A percentile compares a stretch with the other conserved stretches of the same genome.
phyloP scores from a whole-genome alignment of 1,140 invertebrate species.

The Diachasma alloeum region DNA sequence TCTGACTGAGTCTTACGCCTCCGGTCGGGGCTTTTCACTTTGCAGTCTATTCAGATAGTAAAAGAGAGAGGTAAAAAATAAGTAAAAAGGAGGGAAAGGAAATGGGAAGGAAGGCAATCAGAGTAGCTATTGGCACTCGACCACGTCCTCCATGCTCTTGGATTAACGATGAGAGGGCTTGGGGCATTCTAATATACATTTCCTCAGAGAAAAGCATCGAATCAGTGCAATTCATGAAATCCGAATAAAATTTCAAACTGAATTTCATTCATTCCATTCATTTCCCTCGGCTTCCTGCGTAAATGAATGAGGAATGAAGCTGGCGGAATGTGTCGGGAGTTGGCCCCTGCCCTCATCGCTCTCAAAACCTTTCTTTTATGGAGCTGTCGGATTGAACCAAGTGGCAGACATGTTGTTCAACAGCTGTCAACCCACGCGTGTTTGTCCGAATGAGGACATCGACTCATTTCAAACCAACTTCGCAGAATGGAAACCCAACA shows the following conservation, averaged over 20 bases:
- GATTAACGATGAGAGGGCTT: constrained; percentile 14
- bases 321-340: too few species aligned
- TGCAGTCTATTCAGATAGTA: constrained; percentile 12
- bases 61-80: constrained; percentile 3
- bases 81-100: not conserved
- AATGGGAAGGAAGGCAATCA: constrained; percentile 14
- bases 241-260: not conserved
- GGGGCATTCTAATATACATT: constrained; percentile 8
- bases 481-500: too few species aligned
- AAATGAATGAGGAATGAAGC: not conserved
- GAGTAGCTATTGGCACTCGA: constrained; percentile 18
- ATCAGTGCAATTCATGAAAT: not conserved
- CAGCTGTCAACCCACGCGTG: too few species aligned
- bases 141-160: constrained; percentile 6
- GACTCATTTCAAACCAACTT: too few species aligned
- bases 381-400: not conserved
- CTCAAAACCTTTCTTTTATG: not conserved
- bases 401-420: too few species aligned
- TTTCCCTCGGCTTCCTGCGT: not conserved
- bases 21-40: constrained; percentile 16
- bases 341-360: not conserved
- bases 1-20: constrained; percentile 18
- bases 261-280: not conserved
- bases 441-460: too few species aligned
- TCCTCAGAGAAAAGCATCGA: not conserved